A percentile compares a stretch with the other conserved stretches of the same genome.
These are phyloP conservation scores for Agrilus biguttatus DNA, from an alignment of 2,888 invertebrate genomes.

Conservation along the genomic window DNA sequence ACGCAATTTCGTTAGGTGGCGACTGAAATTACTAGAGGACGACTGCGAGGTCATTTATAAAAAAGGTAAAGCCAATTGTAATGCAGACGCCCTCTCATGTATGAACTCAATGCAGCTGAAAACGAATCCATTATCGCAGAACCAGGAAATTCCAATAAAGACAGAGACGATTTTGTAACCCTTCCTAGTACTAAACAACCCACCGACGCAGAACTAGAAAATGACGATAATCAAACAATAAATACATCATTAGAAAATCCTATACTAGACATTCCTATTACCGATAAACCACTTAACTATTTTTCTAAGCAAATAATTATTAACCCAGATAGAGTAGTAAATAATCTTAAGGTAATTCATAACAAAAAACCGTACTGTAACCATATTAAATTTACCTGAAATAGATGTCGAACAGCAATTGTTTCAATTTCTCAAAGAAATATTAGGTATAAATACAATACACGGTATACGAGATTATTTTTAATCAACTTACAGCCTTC, in stretches of 20 bases:
- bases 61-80: conserved; percentile 14
- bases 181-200: not conserved
- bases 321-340: not conserved
- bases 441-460: no score
- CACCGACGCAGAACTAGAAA: not conserved
- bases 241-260: conserved; percentile 2
- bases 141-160: no score
- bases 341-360: not conserved
- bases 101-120: no score
- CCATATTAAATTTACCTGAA: no score
- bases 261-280: conserved; percentile 1
- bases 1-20: conserved; percentile 2
- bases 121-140: no score
- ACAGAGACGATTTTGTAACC: no score
- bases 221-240: conserved; percentile 1
- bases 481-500: no score
- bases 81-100: conserved; percentile 15
- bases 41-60: conserved; percentile 16
- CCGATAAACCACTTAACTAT: conserved; percentile 1
- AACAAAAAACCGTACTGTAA: no score
- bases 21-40: conserved; percentile 14
- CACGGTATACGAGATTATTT: no score
- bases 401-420: no score
- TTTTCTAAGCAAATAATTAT: conserved; percentile 2
- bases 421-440: no score